Base-by-base conservation (phyloP, 1,140 invertebrate genomes). In the Euglossa dilemma region DNA sequence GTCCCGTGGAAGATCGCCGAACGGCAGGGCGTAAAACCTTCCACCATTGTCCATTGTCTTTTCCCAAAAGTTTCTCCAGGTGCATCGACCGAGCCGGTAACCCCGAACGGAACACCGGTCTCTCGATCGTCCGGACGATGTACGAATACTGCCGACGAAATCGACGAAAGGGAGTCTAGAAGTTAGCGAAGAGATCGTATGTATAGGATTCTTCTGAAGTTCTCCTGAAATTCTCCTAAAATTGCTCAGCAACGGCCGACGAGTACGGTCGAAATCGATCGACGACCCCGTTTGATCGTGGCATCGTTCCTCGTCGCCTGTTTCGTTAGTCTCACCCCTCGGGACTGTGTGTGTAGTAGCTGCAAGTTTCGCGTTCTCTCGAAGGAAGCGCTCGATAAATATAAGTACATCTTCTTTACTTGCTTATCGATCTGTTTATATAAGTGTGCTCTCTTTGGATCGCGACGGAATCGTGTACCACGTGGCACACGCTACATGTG, bases 1-100 rank as follows among this genome's bases (percentile, higher is more conserved):
- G 5, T 94, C 93, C 18, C 92, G 93, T 8, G 91, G 91, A 50
- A 90, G 92, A 85, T 94, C 92, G 52, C 93, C 93, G 0, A 94
- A 94, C 54, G 93, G 93, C 67, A 90, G 91, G 69, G 82, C 86
- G 85, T 94, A 94, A 92, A 81, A 61, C n/a, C 28, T 7, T 20
- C 16, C 23, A 4, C 8, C 6, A 8, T 54, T 16, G 5, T 57
- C 25, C 25, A 28, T 16, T n/a, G 7, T 64, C 9, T 18, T 67
- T 76, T 36, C 18, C 72, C 11, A 76, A 67, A 8, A 20, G 28
- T 43, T 43, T 23, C 50, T 75, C 11, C 72, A 57, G 71, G 61
- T 74, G 59, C 59, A 73, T 64, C 5, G n/a, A 64, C 6, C 14
- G 25, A 18, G 25, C n/a, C 7, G 43, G 18, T n/a, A 45, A 4